These are phyloP conservation scores for Chelonia mydas DNA, from an alignment of 2,797 vertebrate species.

Conservation along the genomic window DNA sequence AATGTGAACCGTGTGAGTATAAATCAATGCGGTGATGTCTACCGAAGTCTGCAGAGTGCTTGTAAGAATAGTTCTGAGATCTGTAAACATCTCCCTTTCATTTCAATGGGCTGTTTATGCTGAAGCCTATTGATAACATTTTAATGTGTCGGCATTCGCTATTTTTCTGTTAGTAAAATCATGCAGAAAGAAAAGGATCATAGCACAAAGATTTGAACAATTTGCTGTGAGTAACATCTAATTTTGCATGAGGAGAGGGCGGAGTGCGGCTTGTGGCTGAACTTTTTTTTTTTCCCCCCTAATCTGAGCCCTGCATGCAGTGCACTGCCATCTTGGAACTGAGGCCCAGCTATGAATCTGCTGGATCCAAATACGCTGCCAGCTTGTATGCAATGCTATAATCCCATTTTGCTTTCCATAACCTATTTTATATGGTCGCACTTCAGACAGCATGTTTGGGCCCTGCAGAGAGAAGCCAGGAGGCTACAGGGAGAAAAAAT, in stretches of 20 bases:
- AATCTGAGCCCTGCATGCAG: fast-evolving
- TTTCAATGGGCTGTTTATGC: background rate
- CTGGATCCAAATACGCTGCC: background rate
- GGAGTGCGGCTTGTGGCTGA: background rate
- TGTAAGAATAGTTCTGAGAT: background rate
- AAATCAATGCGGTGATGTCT: background rate
- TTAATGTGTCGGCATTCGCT: background rate
- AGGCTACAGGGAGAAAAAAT: background rate
- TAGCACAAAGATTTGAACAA: background rate
- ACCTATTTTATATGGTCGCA: background rate
- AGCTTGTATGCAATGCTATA: background rate
- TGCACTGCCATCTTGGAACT: background rate
- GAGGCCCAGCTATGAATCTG: background rate
- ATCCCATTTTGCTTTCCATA: background rate
- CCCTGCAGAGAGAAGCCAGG: background rate
- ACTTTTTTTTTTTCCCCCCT: background rate
- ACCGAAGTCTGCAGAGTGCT: background rate
- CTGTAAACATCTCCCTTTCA: background rate
- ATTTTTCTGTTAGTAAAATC: background rate
- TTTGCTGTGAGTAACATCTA: background rate
- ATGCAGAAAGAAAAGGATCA: background rate
- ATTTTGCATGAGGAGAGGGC: background rate
- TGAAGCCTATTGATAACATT: background rate
- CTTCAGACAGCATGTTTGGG: background rate
- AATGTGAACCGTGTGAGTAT: background rate